phyloP scores from a whole-genome alignment of 2,888 invertebrate genomes.

The Neoscelio sp. region DNA sequence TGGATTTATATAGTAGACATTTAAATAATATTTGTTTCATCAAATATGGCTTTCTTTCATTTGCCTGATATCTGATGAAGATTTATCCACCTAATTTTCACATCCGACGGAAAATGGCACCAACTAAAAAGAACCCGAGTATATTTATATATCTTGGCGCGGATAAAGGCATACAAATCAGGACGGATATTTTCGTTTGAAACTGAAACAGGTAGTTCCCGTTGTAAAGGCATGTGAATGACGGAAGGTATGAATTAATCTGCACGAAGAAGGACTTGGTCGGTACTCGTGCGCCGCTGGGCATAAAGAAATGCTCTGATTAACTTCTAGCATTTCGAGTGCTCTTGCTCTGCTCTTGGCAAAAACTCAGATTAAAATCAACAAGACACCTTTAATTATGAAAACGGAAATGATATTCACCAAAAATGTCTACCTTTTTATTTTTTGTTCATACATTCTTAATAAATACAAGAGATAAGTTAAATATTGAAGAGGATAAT shows the following conservation, averaged over 20 bases:
- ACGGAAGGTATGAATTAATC: constrained; percentile 66
- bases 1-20: no score
- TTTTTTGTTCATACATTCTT: not conserved
- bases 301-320: constrained; percentile 75
- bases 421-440: constrained; percentile 65
- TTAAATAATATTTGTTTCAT: no score
- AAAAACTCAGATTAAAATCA: constrained; percentile 70
- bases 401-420: constrained; percentile 71
- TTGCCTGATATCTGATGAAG: no score
- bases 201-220: constrained; percentile 40
- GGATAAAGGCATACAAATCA: constrained; percentile 19
- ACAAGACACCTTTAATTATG: constrained; percentile 72
- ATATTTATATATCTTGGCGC: constrained; percentile 9
- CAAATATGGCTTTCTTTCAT: no score
- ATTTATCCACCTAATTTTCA: no score
- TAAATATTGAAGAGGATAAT: no score
- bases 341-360: constrained; percentile 43
- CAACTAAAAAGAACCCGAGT: constrained; percentile 21
- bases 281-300: constrained; percentile 66
- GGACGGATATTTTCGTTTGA: constrained; percentile 21
- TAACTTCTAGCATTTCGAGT: constrained; percentile 70
- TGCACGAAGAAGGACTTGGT: constrained; percentile 66
- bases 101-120: no score
- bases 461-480: not conserved
- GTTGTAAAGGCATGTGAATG: constrained; percentile 43